Base-by-base conservation (phyloP, 2,113 vertebrate genomes). In the Typhlomys cinereus region DNA sequence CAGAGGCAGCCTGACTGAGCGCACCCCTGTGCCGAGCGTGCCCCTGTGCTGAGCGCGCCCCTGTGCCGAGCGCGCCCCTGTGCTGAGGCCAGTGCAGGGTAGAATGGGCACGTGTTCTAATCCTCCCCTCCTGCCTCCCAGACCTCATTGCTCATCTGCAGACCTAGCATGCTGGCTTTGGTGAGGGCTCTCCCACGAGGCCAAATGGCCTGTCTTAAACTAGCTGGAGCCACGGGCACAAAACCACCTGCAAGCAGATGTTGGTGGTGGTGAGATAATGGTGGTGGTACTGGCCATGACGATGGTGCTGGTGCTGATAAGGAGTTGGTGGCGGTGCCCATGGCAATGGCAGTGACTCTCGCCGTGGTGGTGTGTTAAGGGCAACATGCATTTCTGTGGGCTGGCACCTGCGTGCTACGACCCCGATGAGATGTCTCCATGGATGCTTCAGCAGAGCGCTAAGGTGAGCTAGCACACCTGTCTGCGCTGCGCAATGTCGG, bases 311-410 rank as follows among this genome's bases (percentile, higher is more conserved):
- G 1, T 50, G 71, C 2, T 75, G 27, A 17, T 74, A 20, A 9
- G 31, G 46, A 20, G 14, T 3, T 48, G 46, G 2, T 50, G 15
- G 1, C 34, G 44, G 6, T 75, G 27, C 6, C 36, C 14, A 9
- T 48, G 46, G 18, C 71, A 34, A 2, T 14, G 27, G 0, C 44
- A 12, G 1, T 41, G 66, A 8, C 69, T 13, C 2, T 67, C 21
- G 0, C 27, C 4, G 12, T 41, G 25, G 2, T 39, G 34, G 1
- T 69, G 11, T 54, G 48, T 3, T 41, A 0, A 18, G 29, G n/a
- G 11, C 17, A 36, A 52, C 29, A 70, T 69, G 12, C 1, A 39
- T 27, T 3, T 34, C 75, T 15, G 2, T 10, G 14, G 50, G 5
- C 61, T 52, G n/a, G 34, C 34, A 17, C 9, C 36, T 18, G 15